Conservation (phyloP, 2,113 vertebrate species). For the Chelonoidis abingdonii region DNA sequence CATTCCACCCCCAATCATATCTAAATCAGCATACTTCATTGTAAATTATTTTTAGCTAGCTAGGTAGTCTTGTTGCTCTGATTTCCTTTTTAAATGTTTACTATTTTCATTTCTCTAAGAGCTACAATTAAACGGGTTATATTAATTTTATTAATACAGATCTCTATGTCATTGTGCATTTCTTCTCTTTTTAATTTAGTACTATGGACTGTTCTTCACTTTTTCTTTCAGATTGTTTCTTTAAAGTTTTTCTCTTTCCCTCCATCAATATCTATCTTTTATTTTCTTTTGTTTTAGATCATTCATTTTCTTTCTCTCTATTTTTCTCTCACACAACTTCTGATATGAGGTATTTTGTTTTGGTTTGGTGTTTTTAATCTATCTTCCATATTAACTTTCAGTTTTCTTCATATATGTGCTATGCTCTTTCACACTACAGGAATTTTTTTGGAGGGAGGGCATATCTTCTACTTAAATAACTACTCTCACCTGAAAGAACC, state of each 20-base stretch:
- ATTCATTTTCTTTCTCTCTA: background rate
- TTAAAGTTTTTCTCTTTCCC: background rate
- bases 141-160: background rate
- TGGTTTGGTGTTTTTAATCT: background rate
- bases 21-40: background rate
- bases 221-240: background rate
- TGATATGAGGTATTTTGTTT: background rate
- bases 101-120: background rate
- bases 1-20: constrained; percentile 22
- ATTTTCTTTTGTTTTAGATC: background rate
- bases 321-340: background rate
- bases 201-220: background rate
- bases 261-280: background rate
- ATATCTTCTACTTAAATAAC: background rate
- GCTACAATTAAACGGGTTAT: background rate
- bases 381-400: background rate
- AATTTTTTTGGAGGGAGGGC: too few relatives aligned
- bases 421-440: background rate
- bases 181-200: background rate
- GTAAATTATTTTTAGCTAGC: background rate
- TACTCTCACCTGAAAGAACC: background rate
- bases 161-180: background rate
- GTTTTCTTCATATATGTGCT: background rate
- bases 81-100: accelerated
- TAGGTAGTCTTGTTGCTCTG: background rate